These are phyloP conservation scores for Oryzias melastigma DNA, from an alignment of 2,113 vertebrate genomes.

Conservation along the genomic window DNA sequence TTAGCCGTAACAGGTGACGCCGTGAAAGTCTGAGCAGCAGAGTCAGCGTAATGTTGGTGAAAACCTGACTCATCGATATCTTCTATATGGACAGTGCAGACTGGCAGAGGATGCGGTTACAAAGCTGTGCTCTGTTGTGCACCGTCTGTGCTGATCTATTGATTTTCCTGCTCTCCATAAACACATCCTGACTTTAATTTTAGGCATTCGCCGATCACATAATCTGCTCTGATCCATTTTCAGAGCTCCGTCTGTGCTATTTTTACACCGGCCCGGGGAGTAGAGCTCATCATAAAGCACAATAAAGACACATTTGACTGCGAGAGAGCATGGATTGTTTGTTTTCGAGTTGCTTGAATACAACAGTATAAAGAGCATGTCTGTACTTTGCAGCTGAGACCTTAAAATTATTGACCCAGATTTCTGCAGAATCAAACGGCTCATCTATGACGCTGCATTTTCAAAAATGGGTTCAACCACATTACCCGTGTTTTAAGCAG, in stretches of 20 bases:
- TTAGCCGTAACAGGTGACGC: constrained; percentile 22
- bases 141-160: neutral
- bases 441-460: too few relatives aligned
- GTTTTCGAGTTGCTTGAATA: too few relatives aligned
- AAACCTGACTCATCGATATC: neutral
- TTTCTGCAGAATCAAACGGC: too few relatives aligned
- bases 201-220: too few relatives aligned
- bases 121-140: neutral
- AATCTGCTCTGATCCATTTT: neutral
- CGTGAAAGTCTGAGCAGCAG: constrained; percentile 11
- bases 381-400: too few relatives aligned
- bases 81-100: constrained; percentile 3
- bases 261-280: neutral
- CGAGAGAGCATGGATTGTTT: too few relatives aligned
- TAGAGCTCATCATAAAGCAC: too few relatives aligned
- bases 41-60: constrained; percentile 32
- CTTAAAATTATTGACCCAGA: too few relatives aligned
- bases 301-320: too few relatives aligned
- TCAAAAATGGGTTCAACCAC: too few relatives aligned
- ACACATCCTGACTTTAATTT: neutral
- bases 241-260: neutral
- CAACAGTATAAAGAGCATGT: too few relatives aligned
- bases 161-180: neutral
- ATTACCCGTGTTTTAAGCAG: too few relatives aligned
- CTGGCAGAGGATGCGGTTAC: neutral